Percentiles rank a stretch among this genome's conserved stretches.
phyloP scores from a whole-genome alignment of 2,797 vertebrate genomes.

The Platyrinchus mystaceus region DNA sequence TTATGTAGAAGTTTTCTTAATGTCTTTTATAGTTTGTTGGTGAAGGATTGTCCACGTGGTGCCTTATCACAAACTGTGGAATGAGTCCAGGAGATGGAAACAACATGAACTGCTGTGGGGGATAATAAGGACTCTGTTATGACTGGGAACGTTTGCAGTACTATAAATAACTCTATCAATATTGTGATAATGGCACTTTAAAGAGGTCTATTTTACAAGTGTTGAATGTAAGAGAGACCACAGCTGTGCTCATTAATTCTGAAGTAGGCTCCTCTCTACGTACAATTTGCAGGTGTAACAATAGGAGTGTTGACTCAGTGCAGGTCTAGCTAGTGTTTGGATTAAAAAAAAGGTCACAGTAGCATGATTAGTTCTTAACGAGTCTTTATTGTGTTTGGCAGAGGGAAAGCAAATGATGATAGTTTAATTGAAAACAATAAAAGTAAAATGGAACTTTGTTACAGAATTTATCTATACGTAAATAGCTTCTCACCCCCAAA shows the following conservation, averaged over 20 bases:
- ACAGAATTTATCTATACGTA: conserved; percentile 67
- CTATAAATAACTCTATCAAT: conserved; percentile 87
- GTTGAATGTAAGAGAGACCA: conserved; percentile 74
- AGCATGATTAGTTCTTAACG: conserved; percentile 73
- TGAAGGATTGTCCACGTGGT: conserved; percentile 85
- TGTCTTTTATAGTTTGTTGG: conserved; percentile 56
- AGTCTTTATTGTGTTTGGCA: conserved; percentile 76
- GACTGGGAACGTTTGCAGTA: conserved; percentile 76
- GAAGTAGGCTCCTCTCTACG: conserved; percentile 70
- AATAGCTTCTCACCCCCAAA: conserved; percentile 71
- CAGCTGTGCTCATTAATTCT: conserved; percentile 85
- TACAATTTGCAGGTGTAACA: conserved; percentile 81
- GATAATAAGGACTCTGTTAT: conserved; percentile 82
- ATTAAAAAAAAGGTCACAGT: conserved; percentile 76
- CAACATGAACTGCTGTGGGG: conserved; percentile 61
- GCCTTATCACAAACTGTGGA: conserved; percentile 83
- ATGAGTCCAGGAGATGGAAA: conserved; percentile 79
- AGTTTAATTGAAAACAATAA: conserved; percentile 78
- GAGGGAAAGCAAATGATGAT: conserved; percentile 77
- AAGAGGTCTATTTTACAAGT: conserved; percentile 82
- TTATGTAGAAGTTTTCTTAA: conserved; percentile 47
- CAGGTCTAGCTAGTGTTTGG: conserved; percentile 71
- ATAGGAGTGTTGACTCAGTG: conserved; percentile 73
- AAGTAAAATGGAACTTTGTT: conserved; percentile 76
- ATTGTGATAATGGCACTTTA: conserved; percentile 86